Base-by-base conservation (phyloP, 2,888 invertebrate genomes). In the Perithous albicinctus region DNA sequence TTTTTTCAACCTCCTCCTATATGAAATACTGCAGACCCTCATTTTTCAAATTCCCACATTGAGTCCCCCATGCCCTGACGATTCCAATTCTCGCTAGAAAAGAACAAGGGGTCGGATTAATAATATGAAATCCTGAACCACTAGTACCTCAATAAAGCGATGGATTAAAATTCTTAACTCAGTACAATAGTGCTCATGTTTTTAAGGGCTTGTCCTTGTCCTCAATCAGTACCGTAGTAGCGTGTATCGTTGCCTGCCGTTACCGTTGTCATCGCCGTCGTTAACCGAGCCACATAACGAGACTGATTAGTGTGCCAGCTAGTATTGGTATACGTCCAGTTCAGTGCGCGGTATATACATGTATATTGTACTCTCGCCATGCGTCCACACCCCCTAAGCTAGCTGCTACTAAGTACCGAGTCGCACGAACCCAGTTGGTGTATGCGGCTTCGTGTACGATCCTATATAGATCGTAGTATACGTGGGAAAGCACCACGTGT, bases 401-500 rank as follows among this genome's bases (percentile, higher is more conserved):
- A 29, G 54, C 63, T 64, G 77, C 54, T 51, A 67, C 80, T 73
- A 72, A 73, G 80, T 81, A 78, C 64, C 54, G 54, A 43, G 67
- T 67, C 64, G 77, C 78, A 66, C 51, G 78, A 75, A 41, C 61
- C 48, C 61, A 26, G 61, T 23, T 67, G 51, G 74, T 76, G 80
- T 73, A 66, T 61, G 63, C n/a, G n/a, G 64, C 75, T 75, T 20
- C 23, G 70, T 54, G 38, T 38, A 69, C 46, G 78, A 20, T 69
- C 46, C 64, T 59, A 18, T 61, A 63, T 61, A 54, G 41, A 63
- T 20, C 46, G 26, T 51, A 61, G 75, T 15, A 72, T 72, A 82
- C 86, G 85, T 85, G 88, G 87, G 89, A 89, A 88, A 88, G 85
- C 85, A 82, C 87, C 89, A 87, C 89, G 88, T 87, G 89, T 84